These are phyloP conservation scores for Bradynema listronoti DNA, from an alignment of 1,140 invertebrate genomes.

Conservation along the genomic window DNA sequence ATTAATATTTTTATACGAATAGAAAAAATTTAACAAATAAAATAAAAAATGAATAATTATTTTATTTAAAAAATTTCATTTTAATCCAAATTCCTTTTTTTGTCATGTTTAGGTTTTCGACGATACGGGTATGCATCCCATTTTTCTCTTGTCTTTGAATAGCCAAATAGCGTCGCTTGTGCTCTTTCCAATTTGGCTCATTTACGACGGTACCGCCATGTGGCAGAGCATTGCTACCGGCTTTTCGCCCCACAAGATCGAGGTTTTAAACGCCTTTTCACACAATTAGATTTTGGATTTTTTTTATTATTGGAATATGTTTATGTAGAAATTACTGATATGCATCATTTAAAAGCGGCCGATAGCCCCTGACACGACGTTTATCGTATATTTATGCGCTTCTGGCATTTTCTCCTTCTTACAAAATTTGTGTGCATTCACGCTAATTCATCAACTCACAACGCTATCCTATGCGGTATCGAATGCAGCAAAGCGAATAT, in stretches of 20 bases:
- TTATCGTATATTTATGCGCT: constrained; percentile 65
- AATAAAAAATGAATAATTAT: too few relatives aligned
- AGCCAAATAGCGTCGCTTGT: constrained; percentile 67
- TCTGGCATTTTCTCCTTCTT: constrained; percentile 85
- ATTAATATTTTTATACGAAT: too few relatives aligned
- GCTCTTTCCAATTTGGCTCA: constrained; percentile 79
- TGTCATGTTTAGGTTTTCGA: constrained; percentile 74
- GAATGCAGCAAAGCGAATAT: constrained; percentile 87
- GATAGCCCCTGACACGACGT: constrained; percentile 40
- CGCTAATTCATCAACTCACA: constrained; percentile 68
- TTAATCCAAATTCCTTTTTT: constrained; percentile 39
- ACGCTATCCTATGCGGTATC: constrained; percentile 89
- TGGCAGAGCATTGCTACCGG: constrained; percentile 12
- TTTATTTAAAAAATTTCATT: constrained; percentile 5
- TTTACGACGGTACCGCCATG: constrained; percentile 66
- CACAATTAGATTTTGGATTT: too few relatives aligned
- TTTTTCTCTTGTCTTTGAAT: constrained; percentile 75
- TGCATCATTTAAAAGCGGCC: too few relatives aligned
- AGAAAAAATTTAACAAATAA: too few relatives aligned
- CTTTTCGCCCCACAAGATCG: too few relatives aligned
- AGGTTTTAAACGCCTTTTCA: too few relatives aligned
- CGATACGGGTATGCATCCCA: constrained; percentile 79
- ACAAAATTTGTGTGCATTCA: constrained; percentile 90
- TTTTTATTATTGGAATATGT: too few relatives aligned
- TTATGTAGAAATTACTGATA: too few relatives aligned